phyloP scores from a whole-genome alignment of 2,888 invertebrate genomes.

The Oscheius myriophilus region DNA sequence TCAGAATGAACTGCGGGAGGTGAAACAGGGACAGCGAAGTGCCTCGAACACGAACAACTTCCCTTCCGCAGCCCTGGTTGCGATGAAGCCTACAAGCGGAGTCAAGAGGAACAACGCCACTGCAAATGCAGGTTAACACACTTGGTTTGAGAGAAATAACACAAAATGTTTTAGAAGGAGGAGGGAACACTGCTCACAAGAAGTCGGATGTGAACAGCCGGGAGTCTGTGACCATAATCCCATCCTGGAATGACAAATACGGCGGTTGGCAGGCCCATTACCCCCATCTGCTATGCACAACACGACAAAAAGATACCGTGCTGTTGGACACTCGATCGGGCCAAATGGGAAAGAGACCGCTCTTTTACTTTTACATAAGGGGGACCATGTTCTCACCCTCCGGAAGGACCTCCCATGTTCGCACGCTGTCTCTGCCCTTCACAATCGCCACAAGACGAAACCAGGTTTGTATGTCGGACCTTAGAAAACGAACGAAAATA shows the following conservation, averaged over 20 bases:
- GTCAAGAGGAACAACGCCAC: slow-evolving; percentile 64
- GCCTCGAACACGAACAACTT: slow-evolving; percentile 25
- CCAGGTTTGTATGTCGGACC: slow-evolving; percentile 49
- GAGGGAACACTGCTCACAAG: slow-evolving; percentile 66
- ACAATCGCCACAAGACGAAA: slow-evolving; percentile 68
- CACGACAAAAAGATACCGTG: slow-evolving; percentile 64
- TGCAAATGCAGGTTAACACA: slow-evolving; percentile 42
- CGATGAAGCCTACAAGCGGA: slow-evolving; percentile 68
- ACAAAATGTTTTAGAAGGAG: slow-evolving; percentile 16
- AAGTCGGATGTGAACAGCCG: slow-evolving; percentile 69
- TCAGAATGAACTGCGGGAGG: slow-evolving; percentile 32
- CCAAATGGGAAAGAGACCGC: slow-evolving; percentile 64
- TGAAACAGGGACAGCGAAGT: slow-evolving; percentile 9
- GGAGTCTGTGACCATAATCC: slow-evolving; percentile 47
- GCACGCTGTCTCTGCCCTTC: slow-evolving; percentile 67
- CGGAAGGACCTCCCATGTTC: slow-evolving; percentile 40
- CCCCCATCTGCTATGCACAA: slow-evolving; percentile 68
- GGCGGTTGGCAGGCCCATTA: slow-evolving; percentile 66
- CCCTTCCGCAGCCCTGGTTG: slow-evolving; percentile 61
- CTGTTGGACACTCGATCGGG: slow-evolving; percentile 40
- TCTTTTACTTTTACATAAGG: slow-evolving; percentile 67
- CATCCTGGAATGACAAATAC: slow-evolving; percentile 42
- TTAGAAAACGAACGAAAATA: too few species aligned
- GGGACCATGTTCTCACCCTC: slow-evolving; percentile 54
- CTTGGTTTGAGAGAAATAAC: not conserved